phyloP scores from a whole-genome alignment of 2,888 invertebrate genomes.

The Cryptocephalus moraei region DNA sequence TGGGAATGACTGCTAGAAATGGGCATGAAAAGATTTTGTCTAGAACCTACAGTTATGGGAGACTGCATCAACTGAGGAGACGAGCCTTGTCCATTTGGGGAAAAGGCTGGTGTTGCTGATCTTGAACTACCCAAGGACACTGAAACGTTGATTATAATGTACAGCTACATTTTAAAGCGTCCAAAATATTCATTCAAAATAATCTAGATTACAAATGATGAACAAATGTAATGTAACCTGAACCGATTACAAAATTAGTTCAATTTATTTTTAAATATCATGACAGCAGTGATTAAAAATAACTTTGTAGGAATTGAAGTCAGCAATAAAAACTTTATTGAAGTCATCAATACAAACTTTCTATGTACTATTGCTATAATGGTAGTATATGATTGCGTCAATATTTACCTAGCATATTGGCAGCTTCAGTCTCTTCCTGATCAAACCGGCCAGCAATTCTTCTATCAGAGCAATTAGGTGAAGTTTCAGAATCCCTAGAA shows the following conservation, averaged over 20 bases:
- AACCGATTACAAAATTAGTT: too few relatives aligned
- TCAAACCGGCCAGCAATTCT: constrained; percentile 77
- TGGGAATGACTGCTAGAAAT: constrained; percentile 54
- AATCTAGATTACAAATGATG: too few relatives aligned
- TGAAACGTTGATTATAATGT: constrained; percentile 25
- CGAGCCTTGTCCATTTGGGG: constrained; percentile 59
- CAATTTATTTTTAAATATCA: too few relatives aligned
- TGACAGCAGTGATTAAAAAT: too few relatives aligned
- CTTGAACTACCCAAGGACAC: constrained; percentile 90
- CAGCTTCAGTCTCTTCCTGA: constrained; percentile 92
- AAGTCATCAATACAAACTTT: too few relatives aligned
- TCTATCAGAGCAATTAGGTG: constrained; percentile 65
- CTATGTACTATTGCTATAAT: too few relatives aligned
- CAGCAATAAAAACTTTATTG: too few relatives aligned
- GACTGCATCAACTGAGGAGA: constrained; percentile 60
- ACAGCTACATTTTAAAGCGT: too few relatives aligned
- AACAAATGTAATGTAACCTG: too few relatives aligned
- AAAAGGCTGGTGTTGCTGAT: constrained; percentile 86
- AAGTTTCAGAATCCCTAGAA: constrained; percentile 81
- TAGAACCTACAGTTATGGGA: constrained; percentile 58
- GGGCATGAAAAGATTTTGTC: constrained; percentile 87
- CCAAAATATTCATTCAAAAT: too few relatives aligned
- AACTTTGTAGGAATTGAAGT: too few relatives aligned
- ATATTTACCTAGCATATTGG: constrained; percentile 79
- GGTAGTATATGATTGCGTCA: constrained; percentile 1